Evolutionary conservation across 2,113 vertebrate species (phyloP).

Genomic region (Balaeniceps rex): DNA sequence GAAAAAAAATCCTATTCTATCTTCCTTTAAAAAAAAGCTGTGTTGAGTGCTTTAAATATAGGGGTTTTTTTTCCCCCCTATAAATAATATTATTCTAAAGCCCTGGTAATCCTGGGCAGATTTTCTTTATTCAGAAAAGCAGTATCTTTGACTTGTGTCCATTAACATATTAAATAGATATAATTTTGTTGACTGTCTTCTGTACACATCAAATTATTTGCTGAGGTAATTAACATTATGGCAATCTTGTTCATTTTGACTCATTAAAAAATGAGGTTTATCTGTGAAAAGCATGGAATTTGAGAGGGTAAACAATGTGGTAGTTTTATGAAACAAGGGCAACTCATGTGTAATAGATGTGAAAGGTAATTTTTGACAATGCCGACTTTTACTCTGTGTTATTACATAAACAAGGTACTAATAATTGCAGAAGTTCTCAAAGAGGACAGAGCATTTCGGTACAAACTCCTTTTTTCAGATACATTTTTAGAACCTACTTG

Average conservation of each 20-base stretch:
- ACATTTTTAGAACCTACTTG: not conserved
- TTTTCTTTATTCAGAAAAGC: not conserved
- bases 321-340: not conserved
- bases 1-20: not conserved
- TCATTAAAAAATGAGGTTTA: not conserved
- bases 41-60: too few relatives aligned
- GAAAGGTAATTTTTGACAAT: not conserved
- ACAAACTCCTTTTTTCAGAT: not conserved
- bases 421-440: not conserved
- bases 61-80: accelerated
- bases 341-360: not conserved
- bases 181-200: not conserved
- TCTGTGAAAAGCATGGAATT: not conserved
- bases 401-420: not conserved
- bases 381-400: not conserved
- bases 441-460: not conserved
- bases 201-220: not conserved
- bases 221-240: not conserved
- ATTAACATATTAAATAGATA: not conserved
- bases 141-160: not conserved
- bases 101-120: not conserved
- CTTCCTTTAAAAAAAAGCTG: not conserved
- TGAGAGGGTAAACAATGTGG: not conserved
- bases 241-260: not conserved
- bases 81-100: not conserved